Percentiles rank a stretch among this genome's conserved stretches.
phyloP scores from a whole-genome alignment of 92 coral and sea anemone genomes.

The Actinernus sp. region DNA sequence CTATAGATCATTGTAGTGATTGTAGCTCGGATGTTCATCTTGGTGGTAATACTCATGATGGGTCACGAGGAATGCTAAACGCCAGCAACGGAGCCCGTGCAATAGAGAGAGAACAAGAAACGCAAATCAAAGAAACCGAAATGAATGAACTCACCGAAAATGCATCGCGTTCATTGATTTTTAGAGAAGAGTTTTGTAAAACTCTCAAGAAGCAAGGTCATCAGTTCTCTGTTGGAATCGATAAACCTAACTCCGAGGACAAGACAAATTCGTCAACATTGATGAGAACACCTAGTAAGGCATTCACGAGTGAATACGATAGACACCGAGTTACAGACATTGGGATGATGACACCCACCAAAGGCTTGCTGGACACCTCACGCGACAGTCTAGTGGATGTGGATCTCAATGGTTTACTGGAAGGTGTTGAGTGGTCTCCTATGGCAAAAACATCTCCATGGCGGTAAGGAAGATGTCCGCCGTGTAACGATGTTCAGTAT shows the following conservation, averaged over 20 bases:
- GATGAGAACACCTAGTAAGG: background rate
- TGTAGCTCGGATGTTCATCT: too few species aligned
- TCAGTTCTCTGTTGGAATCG: too few species aligned
- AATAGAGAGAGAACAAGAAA: too few species aligned
- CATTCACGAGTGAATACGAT: background rate
- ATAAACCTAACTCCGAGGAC: background rate
- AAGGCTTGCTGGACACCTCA: slow-evolving; percentile 58
- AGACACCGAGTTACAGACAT: slow-evolving; percentile 26
- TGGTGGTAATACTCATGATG: too few species aligned
- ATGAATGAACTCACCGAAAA: too few species aligned
- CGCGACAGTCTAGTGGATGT: slow-evolving; percentile 73
- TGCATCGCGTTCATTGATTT: too few species aligned
- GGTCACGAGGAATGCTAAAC: too few species aligned
- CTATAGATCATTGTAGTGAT: too few species aligned
- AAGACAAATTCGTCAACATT: background rate
- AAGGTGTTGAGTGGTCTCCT: slow-evolving; percentile 92
- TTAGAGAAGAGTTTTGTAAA: too few species aligned
- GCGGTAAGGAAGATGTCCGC: slow-evolving; percentile 3
- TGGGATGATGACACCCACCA: slow-evolving; percentile 4
- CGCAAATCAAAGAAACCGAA: too few species aligned
- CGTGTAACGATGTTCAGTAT: background rate
- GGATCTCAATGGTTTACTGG: slow-evolving; percentile 67
- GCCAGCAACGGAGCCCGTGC: too few species aligned
- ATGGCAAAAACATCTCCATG: slow-evolving; percentile 25
- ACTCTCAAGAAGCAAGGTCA: too few species aligned